Evolutionary conservation across 2,113 vertebrate species (phyloP).

Genomic region (Muntiacus muntjak): DNA sequence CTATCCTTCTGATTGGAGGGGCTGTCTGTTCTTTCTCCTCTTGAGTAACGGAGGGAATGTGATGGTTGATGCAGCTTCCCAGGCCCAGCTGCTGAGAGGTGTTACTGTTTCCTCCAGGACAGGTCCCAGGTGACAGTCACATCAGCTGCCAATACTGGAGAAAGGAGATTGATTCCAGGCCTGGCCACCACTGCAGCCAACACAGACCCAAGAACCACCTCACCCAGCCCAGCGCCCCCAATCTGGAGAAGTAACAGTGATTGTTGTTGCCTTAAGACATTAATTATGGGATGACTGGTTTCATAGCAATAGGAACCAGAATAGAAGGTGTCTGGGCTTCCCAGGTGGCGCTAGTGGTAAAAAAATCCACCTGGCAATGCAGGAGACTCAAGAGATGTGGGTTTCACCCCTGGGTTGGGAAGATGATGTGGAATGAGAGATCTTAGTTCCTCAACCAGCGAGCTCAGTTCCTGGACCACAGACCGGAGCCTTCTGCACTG

Average conservation of each 20-base stretch:
- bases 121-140: not conserved
- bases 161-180: not conserved
- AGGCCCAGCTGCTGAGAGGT: not conserved
- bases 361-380: not conserved
- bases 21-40: not conserved
- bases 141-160: rapidly evolving
- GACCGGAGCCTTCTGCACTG: not conserved
- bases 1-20: not conserved
- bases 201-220: not conserved
- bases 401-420: not conserved
- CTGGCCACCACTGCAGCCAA: rapidly evolving
- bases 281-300: not conserved
- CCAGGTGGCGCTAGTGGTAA: not conserved
- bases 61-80: not conserved
- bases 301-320: not conserved
- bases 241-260: not conserved
- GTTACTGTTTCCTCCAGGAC: not conserved
- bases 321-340: not conserved
- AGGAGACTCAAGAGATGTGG: not conserved
- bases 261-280: not conserved
- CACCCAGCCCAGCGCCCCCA: not conserved
- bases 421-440: not conserved
- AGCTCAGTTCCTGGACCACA: not conserved
- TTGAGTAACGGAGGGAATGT: not conserved
- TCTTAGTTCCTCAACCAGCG: not conserved